Percentiles rank a stretch among this genome's conserved stretches.
Evolutionary conservation across 1,140 invertebrate genomes (phyloP).

Genomic region (Nasonia longicornis): DNA sequence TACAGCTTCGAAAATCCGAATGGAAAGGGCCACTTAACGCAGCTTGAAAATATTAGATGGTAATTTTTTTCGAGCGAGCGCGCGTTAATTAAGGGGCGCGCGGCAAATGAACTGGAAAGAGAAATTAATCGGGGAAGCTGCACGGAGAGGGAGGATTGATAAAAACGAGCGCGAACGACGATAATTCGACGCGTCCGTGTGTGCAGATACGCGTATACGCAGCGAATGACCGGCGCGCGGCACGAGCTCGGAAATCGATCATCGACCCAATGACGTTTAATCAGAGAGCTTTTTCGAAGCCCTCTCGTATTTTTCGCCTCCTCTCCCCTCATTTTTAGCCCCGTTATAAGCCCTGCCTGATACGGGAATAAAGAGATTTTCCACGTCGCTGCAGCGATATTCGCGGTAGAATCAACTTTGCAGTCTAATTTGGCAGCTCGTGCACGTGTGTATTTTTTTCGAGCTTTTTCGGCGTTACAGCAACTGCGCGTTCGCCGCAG

Average conservation of each 20-base stretch:
- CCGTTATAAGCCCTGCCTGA: background rate
- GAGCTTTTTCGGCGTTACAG: constrained; percentile 2
- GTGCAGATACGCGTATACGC: no score
- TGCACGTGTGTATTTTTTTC: constrained; percentile 25
- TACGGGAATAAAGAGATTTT: constrained; percentile 22
- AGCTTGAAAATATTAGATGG: background rate
- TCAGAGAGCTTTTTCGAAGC: background rate
- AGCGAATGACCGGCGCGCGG: background rate
- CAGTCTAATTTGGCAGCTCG: constrained; percentile 23
- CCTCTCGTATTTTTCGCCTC: background rate
- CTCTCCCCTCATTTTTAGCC: background rate
- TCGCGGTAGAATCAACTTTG: constrained; percentile 23
- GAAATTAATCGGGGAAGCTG: background rate
- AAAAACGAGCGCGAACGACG: background rate
- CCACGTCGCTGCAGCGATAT: background rate
- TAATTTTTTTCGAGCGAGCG: background rate
- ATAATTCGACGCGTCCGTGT: constrained; percentile 3
- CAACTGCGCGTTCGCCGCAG: constrained; percentile 11
- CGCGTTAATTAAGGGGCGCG: background rate
- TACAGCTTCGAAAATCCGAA: background rate
- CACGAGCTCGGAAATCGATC: background rate
- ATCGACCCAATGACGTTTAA: constrained; percentile 20
- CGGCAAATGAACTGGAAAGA: background rate
- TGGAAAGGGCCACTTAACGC: background rate
- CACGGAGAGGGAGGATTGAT: background rate